These are phyloP conservation scores for Tarsius wallacei DNA, from an alignment of 2,797 vertebrate species.

Conservation along the genomic window DNA sequence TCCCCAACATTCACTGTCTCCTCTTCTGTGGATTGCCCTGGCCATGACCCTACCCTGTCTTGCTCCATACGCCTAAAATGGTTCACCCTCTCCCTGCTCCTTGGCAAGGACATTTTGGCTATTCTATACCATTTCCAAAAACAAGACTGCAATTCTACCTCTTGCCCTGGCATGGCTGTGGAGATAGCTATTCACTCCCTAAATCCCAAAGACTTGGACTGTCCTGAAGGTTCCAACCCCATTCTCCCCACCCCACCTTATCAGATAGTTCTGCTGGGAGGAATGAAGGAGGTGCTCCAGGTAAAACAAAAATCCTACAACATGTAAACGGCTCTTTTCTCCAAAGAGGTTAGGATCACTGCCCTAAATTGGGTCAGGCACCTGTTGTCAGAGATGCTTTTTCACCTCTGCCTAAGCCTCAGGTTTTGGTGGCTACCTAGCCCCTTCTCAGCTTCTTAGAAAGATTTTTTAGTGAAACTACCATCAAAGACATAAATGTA, in stretches of 20 bases:
- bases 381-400: not conserved
- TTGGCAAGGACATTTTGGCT: not conserved
- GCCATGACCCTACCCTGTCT: not conserved
- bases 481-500: not conserved
- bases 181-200: not conserved
- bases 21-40: not conserved
- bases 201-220: not conserved
- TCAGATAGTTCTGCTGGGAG: not conserved
- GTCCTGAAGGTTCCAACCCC: not conserved
- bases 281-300: not conserved
- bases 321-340: not conserved
- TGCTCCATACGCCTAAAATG: slow-evolving; percentile 46
- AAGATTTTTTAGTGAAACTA: slow-evolving; percentile 45
- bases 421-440: not conserved
- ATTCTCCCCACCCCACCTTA: not conserved
- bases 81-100: not conserved
- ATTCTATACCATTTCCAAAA: not conserved
- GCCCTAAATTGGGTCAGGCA: not conserved
- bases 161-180: not conserved
- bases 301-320: not conserved
- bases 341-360: not conserved
- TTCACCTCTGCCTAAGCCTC: not conserved
- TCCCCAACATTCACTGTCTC: not conserved
- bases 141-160: not conserved
- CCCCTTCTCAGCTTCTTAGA: not conserved